Base-by-base conservation (phyloP, 2,797 vertebrate species). In the Thalassophryne amazonica region DNA sequence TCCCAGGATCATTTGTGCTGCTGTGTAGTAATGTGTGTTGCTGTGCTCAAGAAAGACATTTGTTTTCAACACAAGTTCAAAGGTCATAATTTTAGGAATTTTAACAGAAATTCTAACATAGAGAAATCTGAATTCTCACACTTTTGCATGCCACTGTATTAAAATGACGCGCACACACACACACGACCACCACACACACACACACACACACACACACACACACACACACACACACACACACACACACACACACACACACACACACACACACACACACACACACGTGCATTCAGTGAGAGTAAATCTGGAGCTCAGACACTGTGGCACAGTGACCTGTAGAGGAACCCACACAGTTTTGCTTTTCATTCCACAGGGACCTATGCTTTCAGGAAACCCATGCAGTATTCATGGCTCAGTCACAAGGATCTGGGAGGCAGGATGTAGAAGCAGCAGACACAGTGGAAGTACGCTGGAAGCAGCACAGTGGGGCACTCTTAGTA, bases 241-340 rank as follows among this genome's bases (percentile, higher is more conserved):
- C 40, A 46, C 23, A 11, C 23, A 15, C 36, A 37, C 36, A 10
- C 67, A 35, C 29, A 35, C 18, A 29, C 15, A 30, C 9, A n/a
- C 3, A 29, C 7, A 24, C 15, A 13, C 19, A 35, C 15, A 29
- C 16, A 24, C n/a, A 30, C 24, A 18, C 17, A 18, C 31, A 27
- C 22, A 39, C 50, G 9, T 22, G 34, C 12, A 69, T 31, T 28
- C 19, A 48, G 66, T 60, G 24, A 31, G 65, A 65, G 75, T 81
- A 74, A 74, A 81, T 61, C 64, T 46, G 69, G 69, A 69, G 55
- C 25, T 6, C 62, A 82, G 76, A 84, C 85, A 33, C 20, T 51
- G 37, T 80, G 84, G 57, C 84, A 79, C 79, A 80, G 76, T 85
- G 70, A 82, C 84, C 86, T 69, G 72, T 68, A 71, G 76, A 71